A percentile compares a stretch with the other conserved stretches of the same genome.
These are phyloP conservation scores for Campylomormyrus tamandua DNA, from an alignment of 2,113 vertebrate species.

Conservation along the genomic window DNA sequence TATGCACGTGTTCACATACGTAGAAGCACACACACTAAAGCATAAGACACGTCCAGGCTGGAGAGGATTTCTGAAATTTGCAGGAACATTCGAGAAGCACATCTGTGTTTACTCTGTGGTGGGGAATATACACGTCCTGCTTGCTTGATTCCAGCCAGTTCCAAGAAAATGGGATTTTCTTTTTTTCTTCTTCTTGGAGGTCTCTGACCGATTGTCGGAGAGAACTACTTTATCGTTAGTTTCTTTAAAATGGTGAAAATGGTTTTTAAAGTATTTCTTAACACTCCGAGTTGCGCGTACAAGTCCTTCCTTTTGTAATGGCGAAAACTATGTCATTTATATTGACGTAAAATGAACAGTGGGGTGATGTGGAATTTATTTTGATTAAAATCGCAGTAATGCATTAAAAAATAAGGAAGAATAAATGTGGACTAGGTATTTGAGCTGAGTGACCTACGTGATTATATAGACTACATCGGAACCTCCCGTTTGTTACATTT, in stretches of 20 bases:
- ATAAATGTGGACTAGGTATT: not conserved
- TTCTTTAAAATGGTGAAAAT: not conserved
- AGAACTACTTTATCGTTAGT: not conserved
- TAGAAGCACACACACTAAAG: not conserved
- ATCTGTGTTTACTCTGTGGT: not conserved
- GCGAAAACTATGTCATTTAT: not conserved
- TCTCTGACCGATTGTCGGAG: not conserved
- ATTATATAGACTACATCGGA: conserved; percentile 45
- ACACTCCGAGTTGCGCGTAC: not conserved
- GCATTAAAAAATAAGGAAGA: not conserved
- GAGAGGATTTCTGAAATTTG: not conserved
- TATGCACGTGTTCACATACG: not conserved
- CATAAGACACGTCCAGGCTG: not conserved
- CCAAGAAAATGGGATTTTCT: not conserved
- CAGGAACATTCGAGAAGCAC: not conserved
- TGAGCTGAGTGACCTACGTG: not conserved
- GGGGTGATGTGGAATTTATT: conserved; percentile 16
- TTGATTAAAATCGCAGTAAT: conserved; percentile 14
- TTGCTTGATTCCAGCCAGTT: not conserved
- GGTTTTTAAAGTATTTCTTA: not conserved
- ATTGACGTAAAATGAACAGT: conserved; percentile 5
- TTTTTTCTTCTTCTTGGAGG: not conserved
- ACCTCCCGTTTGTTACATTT: conserved; percentile 65
- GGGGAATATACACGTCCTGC: too few relatives aligned
- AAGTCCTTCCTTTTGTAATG: conserved; percentile 3